phyloP scores from a whole-genome alignment of 2,888 invertebrate genomes.

The Megastigmus dorsalis region DNA sequence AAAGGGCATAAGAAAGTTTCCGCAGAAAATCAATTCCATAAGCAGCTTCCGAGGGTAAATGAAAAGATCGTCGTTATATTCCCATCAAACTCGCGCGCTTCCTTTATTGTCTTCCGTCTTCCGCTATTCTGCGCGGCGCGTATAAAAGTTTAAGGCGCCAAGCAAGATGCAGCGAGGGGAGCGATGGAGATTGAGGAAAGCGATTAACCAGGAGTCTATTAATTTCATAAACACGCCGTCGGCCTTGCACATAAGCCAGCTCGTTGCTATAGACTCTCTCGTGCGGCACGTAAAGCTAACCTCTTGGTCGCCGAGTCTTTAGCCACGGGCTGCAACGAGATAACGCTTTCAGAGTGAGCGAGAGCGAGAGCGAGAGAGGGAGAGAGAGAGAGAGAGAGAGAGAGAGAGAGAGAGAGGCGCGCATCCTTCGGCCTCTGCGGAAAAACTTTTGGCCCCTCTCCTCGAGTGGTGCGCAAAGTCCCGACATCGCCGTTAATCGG shows the following conservation, averaged over 20 bases:
- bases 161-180: not conserved
- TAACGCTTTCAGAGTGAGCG: too few relatives aligned
- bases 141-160: constrained; percentile 31
- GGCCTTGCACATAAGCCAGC: constrained; percentile 18
- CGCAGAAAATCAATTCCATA: constrained; percentile 48
- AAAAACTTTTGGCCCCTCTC: constrained; percentile 39
- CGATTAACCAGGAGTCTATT: constrained; percentile 48
- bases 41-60: constrained; percentile 47
- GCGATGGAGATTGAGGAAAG: not conserved
- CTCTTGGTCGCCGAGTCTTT: too few relatives aligned
- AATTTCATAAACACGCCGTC: constrained; percentile 52
- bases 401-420: not conserved
- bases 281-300: constrained; percentile 9
- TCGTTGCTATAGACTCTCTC: constrained; percentile 1
- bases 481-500: constrained; percentile 60
- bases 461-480: too few relatives aligned
- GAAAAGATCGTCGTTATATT: constrained; percentile 46
- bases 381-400: not conserved
- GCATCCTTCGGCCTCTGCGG: constrained; percentile 10
- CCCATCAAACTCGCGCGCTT: constrained; percentile 43
- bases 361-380: constrained; percentile 5
- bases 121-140: too few relatives aligned
- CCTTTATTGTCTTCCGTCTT: constrained; percentile 50
- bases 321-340: too few relatives aligned
- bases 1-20: constrained; percentile 27